Evolutionary conservation across 92 coral and sea anemone genomes (phyloP).

Genomic region (Palythoa grandis): DNA sequence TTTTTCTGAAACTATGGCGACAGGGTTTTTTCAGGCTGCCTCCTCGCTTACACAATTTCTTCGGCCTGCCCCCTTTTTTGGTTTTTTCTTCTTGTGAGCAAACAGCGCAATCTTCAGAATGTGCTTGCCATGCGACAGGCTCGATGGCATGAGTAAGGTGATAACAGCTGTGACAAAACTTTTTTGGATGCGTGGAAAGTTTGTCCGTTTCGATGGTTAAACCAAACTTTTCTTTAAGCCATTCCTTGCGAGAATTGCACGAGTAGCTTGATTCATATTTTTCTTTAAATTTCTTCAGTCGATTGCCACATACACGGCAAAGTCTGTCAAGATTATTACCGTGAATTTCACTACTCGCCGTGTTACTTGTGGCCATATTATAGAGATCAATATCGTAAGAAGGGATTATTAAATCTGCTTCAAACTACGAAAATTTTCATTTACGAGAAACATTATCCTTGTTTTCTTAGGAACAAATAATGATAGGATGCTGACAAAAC

Average conservation of each 20-base stretch:
- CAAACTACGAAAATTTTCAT: constrained; percentile 17
- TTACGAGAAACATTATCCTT: constrained; percentile 4
- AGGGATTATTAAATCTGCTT: not conserved
- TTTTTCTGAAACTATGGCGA: constrained; percentile 18
- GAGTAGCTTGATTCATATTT: constrained; percentile 31
- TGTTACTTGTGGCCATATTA: not conserved
- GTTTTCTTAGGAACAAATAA: not conserved
- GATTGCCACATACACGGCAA: constrained; percentile 31
- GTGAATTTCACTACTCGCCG: not conserved
- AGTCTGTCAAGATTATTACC: not conserved
- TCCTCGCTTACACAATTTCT: not conserved
- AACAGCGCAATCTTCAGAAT: not conserved
- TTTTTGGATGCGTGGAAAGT: not conserved
- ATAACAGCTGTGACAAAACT: constrained; percentile 37
- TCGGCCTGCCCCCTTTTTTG: constrained; percentile 7
- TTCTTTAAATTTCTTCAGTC: constrained; percentile 3
- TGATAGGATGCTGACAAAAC: not conserved
- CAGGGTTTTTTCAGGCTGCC: constrained; percentile 5
- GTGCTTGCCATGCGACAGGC: not conserved
- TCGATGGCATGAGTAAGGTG: not conserved
- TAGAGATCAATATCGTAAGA: constrained; percentile 5
- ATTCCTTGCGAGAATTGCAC: not conserved
- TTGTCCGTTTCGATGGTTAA: not conserved
- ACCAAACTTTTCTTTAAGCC: constrained; percentile 28
- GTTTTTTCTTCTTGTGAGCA: not conserved